These are phyloP conservation scores for Palythoa grandiflora DNA, from an alignment of 92 coral and sea anemone species.

Conservation along the genomic window DNA sequence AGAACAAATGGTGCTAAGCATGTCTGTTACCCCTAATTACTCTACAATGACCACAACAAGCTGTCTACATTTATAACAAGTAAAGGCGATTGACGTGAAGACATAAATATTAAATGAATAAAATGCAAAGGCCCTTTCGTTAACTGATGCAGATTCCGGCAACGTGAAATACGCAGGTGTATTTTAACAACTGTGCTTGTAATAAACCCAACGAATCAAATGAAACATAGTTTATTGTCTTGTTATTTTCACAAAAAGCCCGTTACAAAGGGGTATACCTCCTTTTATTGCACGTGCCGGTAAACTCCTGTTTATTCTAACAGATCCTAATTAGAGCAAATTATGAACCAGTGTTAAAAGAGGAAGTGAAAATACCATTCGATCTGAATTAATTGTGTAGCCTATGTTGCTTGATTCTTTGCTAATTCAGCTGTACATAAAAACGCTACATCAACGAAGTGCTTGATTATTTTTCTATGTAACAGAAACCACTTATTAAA, in stretches of 20 bases:
- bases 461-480: not conserved
- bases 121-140: not conserved
- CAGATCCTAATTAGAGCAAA: not conserved
- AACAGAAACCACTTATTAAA: not conserved
- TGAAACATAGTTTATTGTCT: not conserved
- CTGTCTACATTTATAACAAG: not conserved
- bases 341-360: not conserved
- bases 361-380: not conserved
- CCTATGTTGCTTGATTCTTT: not conserved
- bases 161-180: not conserved
- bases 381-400: not conserved
- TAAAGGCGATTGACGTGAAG: not conserved
- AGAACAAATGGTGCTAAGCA: not conserved
- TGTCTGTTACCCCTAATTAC: not conserved
- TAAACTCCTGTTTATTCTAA: not conserved
- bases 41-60: not conserved
- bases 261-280: not conserved
- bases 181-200: not conserved
- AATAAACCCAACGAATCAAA: not conserved
- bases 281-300: not conserved
- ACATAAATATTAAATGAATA: too few relatives aligned
- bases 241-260: not conserved
- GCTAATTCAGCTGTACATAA: constrained; percentile 7
- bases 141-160: not conserved
- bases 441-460: not conserved